Conservation (phyloP, 1,140 invertebrate genomes). For the Fopius arisanus region DNA sequence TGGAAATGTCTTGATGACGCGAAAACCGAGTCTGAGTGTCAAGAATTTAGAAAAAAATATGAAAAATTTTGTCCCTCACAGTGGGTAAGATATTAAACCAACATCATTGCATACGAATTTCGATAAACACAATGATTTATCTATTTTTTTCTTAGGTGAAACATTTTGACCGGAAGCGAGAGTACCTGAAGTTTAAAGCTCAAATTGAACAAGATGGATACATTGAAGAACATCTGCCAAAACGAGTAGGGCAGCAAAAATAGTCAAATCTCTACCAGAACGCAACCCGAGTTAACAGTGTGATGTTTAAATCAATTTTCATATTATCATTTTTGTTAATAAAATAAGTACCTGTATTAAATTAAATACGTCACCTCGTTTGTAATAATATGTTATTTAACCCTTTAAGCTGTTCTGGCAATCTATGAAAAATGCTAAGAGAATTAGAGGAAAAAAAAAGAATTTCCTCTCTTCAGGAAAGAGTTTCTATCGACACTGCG, state of each 20-base stretch:
- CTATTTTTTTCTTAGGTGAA: constrained; percentile 73
- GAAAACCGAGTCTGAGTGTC: constrained; percentile 71
- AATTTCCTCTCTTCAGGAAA: too few relatives aligned
- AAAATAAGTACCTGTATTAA: background rate
- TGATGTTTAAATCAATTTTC: too few relatives aligned
- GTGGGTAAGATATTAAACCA: constrained; percentile 71
- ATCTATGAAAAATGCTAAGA: too few relatives aligned
- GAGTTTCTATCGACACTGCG: too few relatives aligned
- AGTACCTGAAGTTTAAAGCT: constrained; percentile 88
- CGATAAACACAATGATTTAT: background rate
- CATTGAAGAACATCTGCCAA: constrained; percentile 67
- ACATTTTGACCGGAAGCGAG: constrained; percentile 90
- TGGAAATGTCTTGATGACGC: constrained; percentile 87
- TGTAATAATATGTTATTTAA: too few relatives aligned
- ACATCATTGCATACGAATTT: constrained; percentile 17
- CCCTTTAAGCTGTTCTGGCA: too few relatives aligned
- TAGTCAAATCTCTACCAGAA: background rate
- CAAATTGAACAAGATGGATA: constrained; percentile 86
- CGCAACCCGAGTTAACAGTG: too few relatives aligned
- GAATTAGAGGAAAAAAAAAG: too few relatives aligned
- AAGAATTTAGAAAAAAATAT: constrained; percentile 77
- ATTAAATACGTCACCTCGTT: background rate
- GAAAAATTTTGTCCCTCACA: constrained; percentile 84
- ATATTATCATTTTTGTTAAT: background rate
- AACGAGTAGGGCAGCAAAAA: constrained; percentile 1